Conservation (phyloP, 1,140 invertebrate species). For the Holcopasites calliopsidis region DNA sequence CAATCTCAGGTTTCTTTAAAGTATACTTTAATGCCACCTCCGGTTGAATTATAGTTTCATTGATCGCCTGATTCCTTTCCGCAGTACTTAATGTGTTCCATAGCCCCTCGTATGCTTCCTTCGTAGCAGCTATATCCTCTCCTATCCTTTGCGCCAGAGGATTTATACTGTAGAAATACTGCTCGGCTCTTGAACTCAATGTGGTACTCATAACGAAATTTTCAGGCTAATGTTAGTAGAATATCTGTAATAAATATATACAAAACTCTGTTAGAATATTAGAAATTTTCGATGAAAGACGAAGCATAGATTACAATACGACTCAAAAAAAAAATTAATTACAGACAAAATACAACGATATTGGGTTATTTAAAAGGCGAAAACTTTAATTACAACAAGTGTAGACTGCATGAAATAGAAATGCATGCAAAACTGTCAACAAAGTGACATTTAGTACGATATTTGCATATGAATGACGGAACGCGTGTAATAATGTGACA, state of each 20-base stretch:
- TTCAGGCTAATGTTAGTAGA: not conserved
- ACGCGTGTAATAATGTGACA: not conserved
- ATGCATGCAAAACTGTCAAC: not conserved
- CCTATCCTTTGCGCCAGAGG: conserved; percentile 84
- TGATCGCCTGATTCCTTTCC: conserved; percentile 86
- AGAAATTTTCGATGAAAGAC: not conserved
- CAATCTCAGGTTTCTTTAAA: conserved; percentile 73
- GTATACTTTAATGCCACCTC: conserved; percentile 86
- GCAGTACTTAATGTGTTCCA: conserved; percentile 85
- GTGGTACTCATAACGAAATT: conserved; percentile 56
- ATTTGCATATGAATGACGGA: not conserved
- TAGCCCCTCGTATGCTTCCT: conserved; percentile 85
- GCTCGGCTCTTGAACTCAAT: conserved; percentile 79
- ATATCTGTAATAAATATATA: conserved; percentile 14
- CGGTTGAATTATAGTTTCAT: conserved; percentile 88
- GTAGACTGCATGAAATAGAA: not conserved
- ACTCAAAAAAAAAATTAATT: not conserved
- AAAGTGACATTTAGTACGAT: not conserved
- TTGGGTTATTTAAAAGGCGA: not conserved
- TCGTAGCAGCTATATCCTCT: conserved; percentile 84
- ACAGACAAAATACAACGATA: not conserved
- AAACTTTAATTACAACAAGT: not conserved
- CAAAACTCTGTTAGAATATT: not conserved
- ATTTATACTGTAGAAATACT: conserved; percentile 87
- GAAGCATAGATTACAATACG: conserved; percentile 6